Evolutionary conservation across 2,888 invertebrate genomes (phyloP).

Genomic region (Chloromyia formosa): DNA sequence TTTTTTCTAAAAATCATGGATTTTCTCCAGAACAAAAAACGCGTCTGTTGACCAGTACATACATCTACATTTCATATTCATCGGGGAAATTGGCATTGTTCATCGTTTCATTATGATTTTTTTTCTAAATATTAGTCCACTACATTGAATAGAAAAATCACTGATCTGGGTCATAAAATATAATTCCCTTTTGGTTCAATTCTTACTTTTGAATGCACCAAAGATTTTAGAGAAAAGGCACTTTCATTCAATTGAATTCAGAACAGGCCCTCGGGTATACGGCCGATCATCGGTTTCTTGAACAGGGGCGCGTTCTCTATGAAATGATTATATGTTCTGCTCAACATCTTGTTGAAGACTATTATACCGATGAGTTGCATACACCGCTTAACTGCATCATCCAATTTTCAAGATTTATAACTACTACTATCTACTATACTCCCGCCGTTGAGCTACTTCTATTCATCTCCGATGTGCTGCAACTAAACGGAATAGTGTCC

Average conservation of each 20-base stretch:
- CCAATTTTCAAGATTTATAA: slow-evolving; percentile 11
- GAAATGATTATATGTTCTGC: neutral
- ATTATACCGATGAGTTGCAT: neutral
- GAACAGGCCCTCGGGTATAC: neutral
- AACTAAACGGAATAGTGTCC: neutral
- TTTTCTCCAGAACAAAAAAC: too few species aligned
- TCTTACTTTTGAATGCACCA: too few species aligned
- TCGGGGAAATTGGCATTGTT: too few species aligned
- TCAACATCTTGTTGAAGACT: neutral
- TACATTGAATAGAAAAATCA: too few species aligned
- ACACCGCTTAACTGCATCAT: neutral
- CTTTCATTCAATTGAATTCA: neutral
- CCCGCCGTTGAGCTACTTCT: neutral
- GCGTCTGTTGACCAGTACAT: too few species aligned
- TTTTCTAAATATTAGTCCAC: too few species aligned
- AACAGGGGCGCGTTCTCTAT: neutral
- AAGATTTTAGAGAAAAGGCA: neutral
- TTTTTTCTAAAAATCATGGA: too few species aligned
- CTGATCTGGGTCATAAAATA: too few species aligned
- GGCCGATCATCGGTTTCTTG: neutral
- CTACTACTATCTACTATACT: neutral
- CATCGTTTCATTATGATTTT: too few species aligned
- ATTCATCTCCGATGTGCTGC: neutral
- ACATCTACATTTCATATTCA: too few species aligned
- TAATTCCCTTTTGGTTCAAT: too few species aligned